Evolutionary conservation across 2,797 vertebrate species (phyloP).

Genomic region (Pangasius djambal): DNA sequence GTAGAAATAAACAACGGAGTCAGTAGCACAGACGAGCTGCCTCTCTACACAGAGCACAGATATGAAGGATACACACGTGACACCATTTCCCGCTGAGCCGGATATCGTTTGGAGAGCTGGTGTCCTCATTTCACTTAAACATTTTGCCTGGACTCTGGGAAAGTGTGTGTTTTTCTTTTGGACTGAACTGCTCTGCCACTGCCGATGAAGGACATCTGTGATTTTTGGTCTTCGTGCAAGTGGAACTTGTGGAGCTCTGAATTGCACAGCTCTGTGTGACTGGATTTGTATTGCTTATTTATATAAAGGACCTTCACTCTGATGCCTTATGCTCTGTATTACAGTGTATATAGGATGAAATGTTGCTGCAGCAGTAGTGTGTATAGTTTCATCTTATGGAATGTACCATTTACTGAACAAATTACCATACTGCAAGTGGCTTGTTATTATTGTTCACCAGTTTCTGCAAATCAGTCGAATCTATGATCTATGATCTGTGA

Average conservation of each 20-base stretch:
- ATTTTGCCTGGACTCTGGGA: background rate
- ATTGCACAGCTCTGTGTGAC: background rate
- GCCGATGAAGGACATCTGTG: background rate
- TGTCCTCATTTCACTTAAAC: background rate
- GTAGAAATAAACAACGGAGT: conserved; percentile 87
- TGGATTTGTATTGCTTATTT: conserved; percentile 41
- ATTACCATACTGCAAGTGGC: conserved; percentile 22
- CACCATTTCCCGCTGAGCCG: conserved; percentile 63
- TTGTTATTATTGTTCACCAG: background rate
- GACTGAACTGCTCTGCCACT: background rate
- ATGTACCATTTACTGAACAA: conserved; percentile 27
- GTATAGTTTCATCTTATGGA: conserved; percentile 25
- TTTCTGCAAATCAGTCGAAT: background rate
- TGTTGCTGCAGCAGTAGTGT: conserved; percentile 17
- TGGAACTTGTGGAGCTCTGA: background rate
- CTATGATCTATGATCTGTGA: background rate
- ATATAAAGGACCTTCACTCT: conserved; percentile 46
- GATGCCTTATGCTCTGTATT: conserved; percentile 55
- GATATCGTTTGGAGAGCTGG: background rate
- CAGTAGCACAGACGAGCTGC: conserved; percentile 84
- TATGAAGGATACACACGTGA: conserved; percentile 76
- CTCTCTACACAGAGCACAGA: conserved; percentile 83
- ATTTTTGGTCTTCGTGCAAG: background rate
- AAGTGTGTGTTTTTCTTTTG: background rate
- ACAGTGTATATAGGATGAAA: conserved; percentile 36